These are phyloP conservation scores for Odiellus spinosus DNA, from an alignment of 2,888 invertebrate genomes.

Conservation along the genomic window DNA sequence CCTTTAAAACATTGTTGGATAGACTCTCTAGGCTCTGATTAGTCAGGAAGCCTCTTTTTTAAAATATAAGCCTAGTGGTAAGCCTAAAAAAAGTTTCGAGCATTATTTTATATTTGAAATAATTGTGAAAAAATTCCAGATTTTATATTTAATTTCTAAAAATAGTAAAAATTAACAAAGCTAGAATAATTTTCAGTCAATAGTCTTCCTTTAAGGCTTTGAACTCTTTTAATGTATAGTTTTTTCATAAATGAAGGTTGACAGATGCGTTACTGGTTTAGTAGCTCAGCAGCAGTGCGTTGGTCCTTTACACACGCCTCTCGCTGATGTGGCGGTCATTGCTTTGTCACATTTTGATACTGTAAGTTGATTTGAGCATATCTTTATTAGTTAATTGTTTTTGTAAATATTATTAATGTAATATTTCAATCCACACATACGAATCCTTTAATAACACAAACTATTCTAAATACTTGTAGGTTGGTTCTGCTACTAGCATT, in stretches of 20 bases:
- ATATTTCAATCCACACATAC: too few species aligned
- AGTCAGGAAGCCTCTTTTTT: too few species aligned
- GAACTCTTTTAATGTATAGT: not conserved
- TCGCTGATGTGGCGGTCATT: constrained; percentile 76
- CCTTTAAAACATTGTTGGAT: too few species aligned
- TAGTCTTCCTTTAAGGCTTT: too few species aligned
- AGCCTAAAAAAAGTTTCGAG: too few species aligned
- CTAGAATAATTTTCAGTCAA: too few species aligned
- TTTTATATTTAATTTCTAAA: too few species aligned
- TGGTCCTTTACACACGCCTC: constrained; percentile 86
- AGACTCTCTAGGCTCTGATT: too few species aligned
- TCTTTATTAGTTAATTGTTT: not conserved
- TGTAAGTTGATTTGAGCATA: constrained; percentile 30
- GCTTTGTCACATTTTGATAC: constrained; percentile 68
- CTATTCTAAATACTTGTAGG: not conserved
- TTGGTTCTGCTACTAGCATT: constrained; percentile 81
- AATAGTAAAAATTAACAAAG: too few species aligned
- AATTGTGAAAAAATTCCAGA: too few species aligned
- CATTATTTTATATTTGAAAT: too few species aligned
- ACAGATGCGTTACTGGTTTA: constrained; percentile 42
- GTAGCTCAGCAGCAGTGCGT: constrained; percentile 97
- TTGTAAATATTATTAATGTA: constrained; percentile 3
- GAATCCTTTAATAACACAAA: not conserved
- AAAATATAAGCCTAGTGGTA: too few species aligned
- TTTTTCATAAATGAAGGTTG: constrained; percentile 9